Evolutionary conservation across 2,888 invertebrate species (phyloP).

Genomic region (Diachrysia chrysitis): DNA sequence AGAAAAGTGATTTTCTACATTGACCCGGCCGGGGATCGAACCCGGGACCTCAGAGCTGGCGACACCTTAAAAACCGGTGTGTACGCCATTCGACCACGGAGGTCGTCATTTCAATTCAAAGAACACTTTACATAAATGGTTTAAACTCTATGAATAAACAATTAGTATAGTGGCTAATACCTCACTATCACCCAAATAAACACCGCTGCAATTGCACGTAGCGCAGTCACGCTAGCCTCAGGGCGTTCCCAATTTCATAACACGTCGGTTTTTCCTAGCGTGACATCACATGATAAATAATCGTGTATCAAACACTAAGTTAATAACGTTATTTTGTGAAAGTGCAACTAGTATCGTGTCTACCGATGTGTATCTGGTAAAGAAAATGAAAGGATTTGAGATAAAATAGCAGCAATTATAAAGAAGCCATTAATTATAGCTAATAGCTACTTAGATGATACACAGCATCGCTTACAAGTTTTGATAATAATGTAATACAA

Average conservation of each 20-base stretch:
- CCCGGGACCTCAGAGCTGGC: too few relatives aligned
- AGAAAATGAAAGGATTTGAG: constrained; percentile 42
- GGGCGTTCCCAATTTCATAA: constrained; percentile 46
- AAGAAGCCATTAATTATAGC: constrained; percentile 6
- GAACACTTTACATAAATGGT: too few relatives aligned
- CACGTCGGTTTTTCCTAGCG: constrained; percentile 47
- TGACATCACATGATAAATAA: constrained; percentile 46
- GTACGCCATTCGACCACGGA: too few relatives aligned
- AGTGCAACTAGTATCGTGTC: constrained; percentile 43
- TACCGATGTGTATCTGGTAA: constrained; percentile 29
- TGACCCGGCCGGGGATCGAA: too few relatives aligned
- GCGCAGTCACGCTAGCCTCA: constrained; percentile 42
- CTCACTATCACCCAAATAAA: background rate
- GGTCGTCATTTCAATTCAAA: too few relatives aligned
- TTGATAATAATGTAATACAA: too few relatives aligned
- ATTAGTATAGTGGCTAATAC: background rate
- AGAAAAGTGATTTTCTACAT: too few relatives aligned
- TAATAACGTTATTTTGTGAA: constrained; percentile 41
- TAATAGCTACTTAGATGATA: background rate
- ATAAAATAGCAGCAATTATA: constrained; percentile 13
- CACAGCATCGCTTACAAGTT: too few relatives aligned
- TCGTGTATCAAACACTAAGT: constrained; percentile 22
- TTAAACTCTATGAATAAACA: background rate
- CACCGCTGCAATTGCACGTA: constrained; percentile 17
- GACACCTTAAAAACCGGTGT: too few relatives aligned